Conservation (phyloP, 2,888 invertebrate species). For the Ypsolopha sequella region DNA sequence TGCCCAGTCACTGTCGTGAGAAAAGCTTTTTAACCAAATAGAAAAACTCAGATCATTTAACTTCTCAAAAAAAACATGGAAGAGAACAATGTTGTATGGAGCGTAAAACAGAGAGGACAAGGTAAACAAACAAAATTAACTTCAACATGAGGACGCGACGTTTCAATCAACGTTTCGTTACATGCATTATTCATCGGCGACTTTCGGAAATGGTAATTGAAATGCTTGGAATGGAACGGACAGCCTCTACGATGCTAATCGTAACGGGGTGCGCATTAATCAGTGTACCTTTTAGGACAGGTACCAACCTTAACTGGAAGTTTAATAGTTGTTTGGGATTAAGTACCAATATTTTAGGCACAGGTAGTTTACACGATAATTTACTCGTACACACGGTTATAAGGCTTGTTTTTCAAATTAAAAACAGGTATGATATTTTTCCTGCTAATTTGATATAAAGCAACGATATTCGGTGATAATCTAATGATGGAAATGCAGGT, state of each 20-base stretch:
- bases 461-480: no score
- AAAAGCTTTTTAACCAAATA: no score
- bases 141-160: constrained; percentile 4
- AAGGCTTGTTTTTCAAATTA: no score
- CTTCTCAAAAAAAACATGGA: not conserved
- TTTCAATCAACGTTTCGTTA: constrained; percentile 6
- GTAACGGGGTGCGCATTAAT: constrained; percentile 2
- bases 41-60: not conserved
- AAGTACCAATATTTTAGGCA: no score
- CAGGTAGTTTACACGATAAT: no score
- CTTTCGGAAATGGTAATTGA: constrained; percentile 5
- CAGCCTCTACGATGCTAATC: constrained; percentile 5
- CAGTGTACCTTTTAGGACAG: constrained; percentile 3
- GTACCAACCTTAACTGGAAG: constrained; percentile 10
- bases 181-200: constrained; percentile 7
- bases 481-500: no score
- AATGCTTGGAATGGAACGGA: constrained; percentile 3
- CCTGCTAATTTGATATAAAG: no score
- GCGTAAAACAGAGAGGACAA: not conserved
- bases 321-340: constrained; percentile 8
- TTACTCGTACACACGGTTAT: no score
- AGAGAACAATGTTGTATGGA: not conserved
- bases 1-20: no score
- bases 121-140: constrained; percentile 6
- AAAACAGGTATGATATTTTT: no score